Base-by-base conservation (phyloP, 2,888 invertebrate species). In the Crepidodera aurea region DNA sequence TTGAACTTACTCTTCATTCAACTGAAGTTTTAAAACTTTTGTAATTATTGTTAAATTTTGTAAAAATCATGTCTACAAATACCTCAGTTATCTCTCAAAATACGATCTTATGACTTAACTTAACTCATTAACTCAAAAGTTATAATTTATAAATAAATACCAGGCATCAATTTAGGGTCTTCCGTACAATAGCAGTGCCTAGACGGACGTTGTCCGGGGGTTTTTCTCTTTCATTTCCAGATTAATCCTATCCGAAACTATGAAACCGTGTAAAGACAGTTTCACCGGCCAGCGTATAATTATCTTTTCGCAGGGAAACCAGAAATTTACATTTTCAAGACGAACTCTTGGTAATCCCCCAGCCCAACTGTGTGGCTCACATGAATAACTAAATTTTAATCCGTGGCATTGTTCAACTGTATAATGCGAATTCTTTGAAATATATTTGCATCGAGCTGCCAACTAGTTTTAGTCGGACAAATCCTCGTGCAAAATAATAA, bases 161-260 rank as follows among this genome's bases (percentile, higher is more conserved):
- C n/a, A n/a, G n/a, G n/a, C n/a, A n/a, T n/a, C n/a, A n/a, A n/a
- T n/a, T n/a, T n/a, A n/a, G n/a, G n/a, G n/a, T n/a, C n/a, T n/a
- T n/a, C n/a, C n/a, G n/a, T n/a, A n/a, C n/a, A n/a, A n/a, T n/a
- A n/a, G n/a, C n/a, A n/a, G n/a, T n/a, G n/a, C n/a, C n/a, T n/a
- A n/a, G n/a, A n/a, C n/a, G n/a, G n/a, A n/a, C n/a, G n/a, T n/a
- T n/a, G n/a, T n/a, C n/a, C n/a, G n/a, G n/a, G 37, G 2, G 13
- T 37, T 37, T 37, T 37, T 37, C 37, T 15, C 15, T 37, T 10
- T 3, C 12, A 37, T 7, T 13, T 12, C 13, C 18, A 10, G 18
- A 40, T 57, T 51, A 79, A 80, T 79, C 77, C 77, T 78, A 79
- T 80, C 78, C 77, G 77, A 74, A 79, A 77, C 76, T 79, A 79